Evolutionary conservation across 2,888 invertebrate species (phyloP).

Genomic region (Halictus quadricinctus): DNA sequence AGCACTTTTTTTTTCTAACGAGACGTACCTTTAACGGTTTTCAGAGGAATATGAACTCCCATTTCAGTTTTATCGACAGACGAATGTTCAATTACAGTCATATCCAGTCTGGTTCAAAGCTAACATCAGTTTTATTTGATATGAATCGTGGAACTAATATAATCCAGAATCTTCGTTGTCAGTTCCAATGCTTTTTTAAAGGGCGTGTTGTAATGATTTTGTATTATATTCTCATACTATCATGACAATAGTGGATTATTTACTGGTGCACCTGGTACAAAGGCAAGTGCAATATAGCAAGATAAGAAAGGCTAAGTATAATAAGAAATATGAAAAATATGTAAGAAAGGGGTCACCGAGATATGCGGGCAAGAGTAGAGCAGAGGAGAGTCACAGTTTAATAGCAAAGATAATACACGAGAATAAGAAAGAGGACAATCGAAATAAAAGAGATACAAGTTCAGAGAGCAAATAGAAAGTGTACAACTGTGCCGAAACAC

Average conservation of each 20-base stretch:
- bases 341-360: not conserved
- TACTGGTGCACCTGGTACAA: not conserved
- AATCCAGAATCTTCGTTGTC: not conserved
- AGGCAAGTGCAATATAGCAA: not conserved
- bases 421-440: not conserved
- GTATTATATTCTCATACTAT: not conserved
- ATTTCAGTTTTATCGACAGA: not conserved
- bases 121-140: not conserved
- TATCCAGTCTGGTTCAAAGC: not conserved
- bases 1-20: not conserved
- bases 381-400: not conserved
- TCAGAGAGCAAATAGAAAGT: not conserved
- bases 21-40: not conserved
- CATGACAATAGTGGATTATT: not conserved
- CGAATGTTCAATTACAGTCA: not conserved
- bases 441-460: not conserved
- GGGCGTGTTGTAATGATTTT: not conserved
- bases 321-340: not conserved
- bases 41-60: not conserved
- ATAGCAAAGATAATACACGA: not conserved
- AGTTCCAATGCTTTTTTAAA: not conserved
- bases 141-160: not conserved
- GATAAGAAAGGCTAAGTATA: not conserved
- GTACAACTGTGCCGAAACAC: not conserved
- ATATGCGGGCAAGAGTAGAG: not conserved